Conservation (phyloP, 1,140 invertebrate genomes). For the Trichoplusia ni region DNA sequence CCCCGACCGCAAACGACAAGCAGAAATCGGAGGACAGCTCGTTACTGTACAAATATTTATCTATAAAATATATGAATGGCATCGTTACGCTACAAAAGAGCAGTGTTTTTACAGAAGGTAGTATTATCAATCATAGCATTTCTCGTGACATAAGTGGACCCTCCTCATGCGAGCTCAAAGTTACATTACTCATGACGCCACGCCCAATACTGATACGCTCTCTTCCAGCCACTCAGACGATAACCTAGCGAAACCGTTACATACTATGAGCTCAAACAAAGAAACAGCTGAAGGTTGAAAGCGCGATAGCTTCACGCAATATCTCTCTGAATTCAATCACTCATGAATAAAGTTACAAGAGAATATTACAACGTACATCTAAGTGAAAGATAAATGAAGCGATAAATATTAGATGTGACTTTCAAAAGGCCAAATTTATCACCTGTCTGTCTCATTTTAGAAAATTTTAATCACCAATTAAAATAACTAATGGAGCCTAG, state of each 20-base stretch:
- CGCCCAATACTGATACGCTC: constrained; percentile 70
- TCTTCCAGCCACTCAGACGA: constrained; percentile 53
- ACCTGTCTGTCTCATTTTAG: constrained; percentile 5
- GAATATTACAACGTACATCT: not conserved
- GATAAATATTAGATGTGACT: constrained; percentile 6
- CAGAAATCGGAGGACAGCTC: not conserved
- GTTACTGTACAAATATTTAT: constrained; percentile 24
- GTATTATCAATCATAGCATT: constrained; percentile 78
- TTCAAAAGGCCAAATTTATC: constrained; percentile 6
- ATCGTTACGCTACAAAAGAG: constrained; percentile 52
- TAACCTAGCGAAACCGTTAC: constrained; percentile 36
- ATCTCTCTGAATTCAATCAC: constrained; percentile 16
- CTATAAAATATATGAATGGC: constrained; percentile 32
- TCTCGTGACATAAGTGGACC: constrained; percentile 75
- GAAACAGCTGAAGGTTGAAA: not conserved
- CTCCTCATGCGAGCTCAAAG: constrained; percentile 73
- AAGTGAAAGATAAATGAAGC: not conserved
- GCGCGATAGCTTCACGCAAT: not conserved
- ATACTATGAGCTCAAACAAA: constrained; percentile 36
- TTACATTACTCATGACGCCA: constrained; percentile 74
- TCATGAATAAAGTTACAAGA: constrained; percentile 21
- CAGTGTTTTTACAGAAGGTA: constrained; percentile 68
- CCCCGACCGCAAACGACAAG: not conserved
- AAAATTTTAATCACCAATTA: constrained; percentile 16
- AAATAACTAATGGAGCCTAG: constrained; percentile 8